Conservation (phyloP, 37 sponge, comb jelly and placozoan genomes). For the Mnemiopsis leidyi region DNA sequence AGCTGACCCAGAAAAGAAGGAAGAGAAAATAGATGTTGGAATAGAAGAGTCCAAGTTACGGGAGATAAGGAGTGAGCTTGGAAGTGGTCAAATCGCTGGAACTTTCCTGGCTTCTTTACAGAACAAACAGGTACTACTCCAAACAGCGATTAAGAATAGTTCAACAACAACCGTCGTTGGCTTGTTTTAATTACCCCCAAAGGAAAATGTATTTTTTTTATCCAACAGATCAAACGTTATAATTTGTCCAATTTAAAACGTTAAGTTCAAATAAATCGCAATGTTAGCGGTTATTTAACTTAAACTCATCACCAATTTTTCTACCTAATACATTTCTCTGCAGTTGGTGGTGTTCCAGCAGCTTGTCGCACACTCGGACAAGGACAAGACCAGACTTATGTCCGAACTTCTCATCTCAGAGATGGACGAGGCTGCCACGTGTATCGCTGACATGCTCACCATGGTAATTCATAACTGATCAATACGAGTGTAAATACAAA, state of each 20-base stretch:
- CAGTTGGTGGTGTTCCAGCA: neutral
- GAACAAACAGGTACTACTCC: conserved; percentile 43
- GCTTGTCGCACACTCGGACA: neutral
- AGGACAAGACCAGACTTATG: neutral
- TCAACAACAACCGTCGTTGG: too few relatives aligned
- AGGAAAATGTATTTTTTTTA: too few relatives aligned
- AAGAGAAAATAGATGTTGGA: neutral
- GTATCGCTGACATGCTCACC: conserved; percentile 57
- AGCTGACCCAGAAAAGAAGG: neutral
- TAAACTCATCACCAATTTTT: neutral
- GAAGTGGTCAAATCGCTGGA: neutral
- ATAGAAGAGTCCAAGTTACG: neutral
- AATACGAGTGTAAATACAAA: too few relatives aligned
- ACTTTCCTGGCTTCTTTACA: conserved; percentile 36
- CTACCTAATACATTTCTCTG: neutral
- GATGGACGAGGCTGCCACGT: conserved; percentile 52
- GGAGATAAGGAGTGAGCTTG: conserved; percentile 23
- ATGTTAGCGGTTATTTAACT: too few relatives aligned
- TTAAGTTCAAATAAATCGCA: too few relatives aligned
- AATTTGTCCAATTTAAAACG: too few relatives aligned
- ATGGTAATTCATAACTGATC: conserved; percentile 12
- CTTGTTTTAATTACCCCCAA: too few relatives aligned
- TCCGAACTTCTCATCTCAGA: conserved; percentile 11
- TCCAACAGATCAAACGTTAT: too few relatives aligned
- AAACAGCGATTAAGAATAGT: neutral